Base-by-base conservation (phyloP, 2,888 invertebrate species). In the Nomada fabriciana region DNA sequence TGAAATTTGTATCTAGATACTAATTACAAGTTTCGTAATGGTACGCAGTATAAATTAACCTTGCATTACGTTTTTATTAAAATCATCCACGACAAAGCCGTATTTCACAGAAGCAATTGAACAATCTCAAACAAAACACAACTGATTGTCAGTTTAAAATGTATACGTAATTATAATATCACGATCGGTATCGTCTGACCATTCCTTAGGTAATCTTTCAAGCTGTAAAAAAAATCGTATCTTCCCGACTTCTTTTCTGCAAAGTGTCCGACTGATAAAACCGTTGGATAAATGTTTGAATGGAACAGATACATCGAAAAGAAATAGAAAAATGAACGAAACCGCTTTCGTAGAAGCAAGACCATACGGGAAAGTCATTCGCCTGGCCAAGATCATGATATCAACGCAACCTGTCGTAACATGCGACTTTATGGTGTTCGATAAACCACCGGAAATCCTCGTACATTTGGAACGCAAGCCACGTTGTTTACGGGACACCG, bases 361-460 rank as follows among this genome's bases (percentile, higher is more conserved):
- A 81, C 64, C 52, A 59, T 36, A 70, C 52, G 10, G 11, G 15
- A 61, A 67, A 70, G 50, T 81, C 71, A 61, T 67, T 67, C 20
- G 53, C 25, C 25, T 11, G 36, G 11, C 57, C 4, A 42, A 29
- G 63, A 81, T 82, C 70, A 42, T 47, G 82, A 76, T 61, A 61
- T 29, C 43, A 36, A 67, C 57, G n/a, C 52, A 65, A 13, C 43
- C 43, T 25, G 65, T 63, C 47, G 29, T 70, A 42, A 42, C 29
- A 55, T 25, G 15, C 43, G 52, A 25, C 53, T 81, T 82, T 82
- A 82, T 71, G 71, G 67, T 47, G 57, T 68, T 50, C 71, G 57
- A 82, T 82, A 72, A 81, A 82, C 63, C 59, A 68, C 18, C 68
- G 76, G 76, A 82, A 82, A 82, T 82, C 68, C 67, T 63, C 67